A percentile compares a stretch with the other conserved stretches of the same genome.
These are phyloP conservation scores for Habropoda laboriosa DNA, from an alignment of 1,140 invertebrate genomes.

Conservation along the genomic window DNA sequence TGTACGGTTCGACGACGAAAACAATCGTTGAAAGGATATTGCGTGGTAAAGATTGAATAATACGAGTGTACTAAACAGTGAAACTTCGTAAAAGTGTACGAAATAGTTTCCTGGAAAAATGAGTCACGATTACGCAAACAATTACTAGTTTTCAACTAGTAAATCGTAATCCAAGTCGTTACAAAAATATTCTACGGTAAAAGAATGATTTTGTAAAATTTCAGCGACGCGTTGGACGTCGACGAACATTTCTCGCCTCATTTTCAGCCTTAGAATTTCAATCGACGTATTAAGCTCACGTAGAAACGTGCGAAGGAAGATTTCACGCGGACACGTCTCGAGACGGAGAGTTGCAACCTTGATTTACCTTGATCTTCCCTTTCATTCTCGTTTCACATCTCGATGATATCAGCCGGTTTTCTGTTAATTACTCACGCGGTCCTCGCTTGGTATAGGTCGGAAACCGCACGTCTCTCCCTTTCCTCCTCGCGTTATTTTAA, in stretches of 20 bases:
- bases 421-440: constrained; percentile 27
- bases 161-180: not conserved
- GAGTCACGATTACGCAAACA: not conserved
- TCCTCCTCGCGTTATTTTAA: not conserved
- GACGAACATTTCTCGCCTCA: not conserved
- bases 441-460: constrained; percentile 36
- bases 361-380: constrained; percentile 46
- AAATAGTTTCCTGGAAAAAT: constrained; percentile 19
- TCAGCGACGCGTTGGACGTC: too few relatives aligned
- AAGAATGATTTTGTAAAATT: too few relatives aligned
- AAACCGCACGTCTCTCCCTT: not conserved
- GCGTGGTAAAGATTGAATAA: not conserved
- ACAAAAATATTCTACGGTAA: too few relatives aligned
- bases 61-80: not conserved
- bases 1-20: too few relatives aligned
- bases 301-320: not conserved
- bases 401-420: constrained; percentile 33
- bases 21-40: not conserved
- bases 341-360: not conserved
- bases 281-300: not conserved
- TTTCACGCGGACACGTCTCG: not conserved
- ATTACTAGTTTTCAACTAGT: not conserved
- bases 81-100: constrained; percentile 21
- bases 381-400: constrained; percentile 32
- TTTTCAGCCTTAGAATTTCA: not conserved